Percentiles rank a stretch among this genome's conserved stretches.
phyloP scores from a whole-genome alignment of 2,797 vertebrate genomes.

The Dryobates pubescens region DNA sequence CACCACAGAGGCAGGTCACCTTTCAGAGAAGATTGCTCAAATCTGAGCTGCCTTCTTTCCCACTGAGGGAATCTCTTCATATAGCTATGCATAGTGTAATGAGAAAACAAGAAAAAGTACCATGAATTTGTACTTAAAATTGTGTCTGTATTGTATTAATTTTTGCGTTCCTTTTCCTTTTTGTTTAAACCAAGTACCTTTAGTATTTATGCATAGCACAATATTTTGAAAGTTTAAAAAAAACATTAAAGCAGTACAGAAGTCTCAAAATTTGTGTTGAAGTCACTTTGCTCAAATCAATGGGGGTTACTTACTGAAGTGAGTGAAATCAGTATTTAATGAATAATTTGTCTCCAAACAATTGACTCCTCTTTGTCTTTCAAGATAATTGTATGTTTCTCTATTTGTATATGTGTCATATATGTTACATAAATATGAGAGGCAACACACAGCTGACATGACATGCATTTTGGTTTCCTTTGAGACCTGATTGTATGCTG shows the following conservation, averaged over 20 bases:
- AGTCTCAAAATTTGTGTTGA: not conserved
- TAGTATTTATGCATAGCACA: not conserved
- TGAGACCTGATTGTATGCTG: constrained; percentile 54
- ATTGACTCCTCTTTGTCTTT: not conserved
- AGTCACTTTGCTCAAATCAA: not conserved
- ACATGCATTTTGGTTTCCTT: constrained; percentile 63
- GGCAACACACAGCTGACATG: not conserved
- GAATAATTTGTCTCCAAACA: not conserved
- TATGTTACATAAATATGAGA: constrained; percentile 4
- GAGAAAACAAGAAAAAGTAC: not conserved
- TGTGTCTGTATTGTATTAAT: not conserved
- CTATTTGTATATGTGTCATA: not conserved
- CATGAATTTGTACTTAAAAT: not conserved
- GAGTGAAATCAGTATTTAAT: not conserved
- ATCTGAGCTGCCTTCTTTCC: not conserved
- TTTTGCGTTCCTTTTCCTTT: not conserved
- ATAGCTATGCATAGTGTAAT: not conserved
- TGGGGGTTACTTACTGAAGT: not conserved
- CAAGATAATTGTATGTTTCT: not conserved
- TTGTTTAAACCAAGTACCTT: not conserved
- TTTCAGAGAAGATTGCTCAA: not conserved
- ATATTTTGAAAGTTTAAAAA: not conserved
- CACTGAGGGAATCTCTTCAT: not conserved
- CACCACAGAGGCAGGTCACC: not conserved
- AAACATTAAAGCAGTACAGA: not conserved